phyloP scores from a whole-genome alignment of 2,888 invertebrate genomes.

The Platerodrilus igneus region DNA sequence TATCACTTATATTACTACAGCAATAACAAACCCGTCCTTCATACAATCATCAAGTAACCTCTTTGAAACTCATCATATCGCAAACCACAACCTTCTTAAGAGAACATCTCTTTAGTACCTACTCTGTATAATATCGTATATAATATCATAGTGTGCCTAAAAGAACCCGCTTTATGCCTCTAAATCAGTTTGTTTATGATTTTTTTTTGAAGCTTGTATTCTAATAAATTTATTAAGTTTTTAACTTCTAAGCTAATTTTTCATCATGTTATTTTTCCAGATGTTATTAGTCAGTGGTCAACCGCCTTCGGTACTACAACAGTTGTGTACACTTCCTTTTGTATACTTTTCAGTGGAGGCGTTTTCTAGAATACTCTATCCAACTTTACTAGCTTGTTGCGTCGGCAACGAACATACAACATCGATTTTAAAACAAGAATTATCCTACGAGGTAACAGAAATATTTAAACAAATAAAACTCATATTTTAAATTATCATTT shows the following conservation, averaged over 20 bases:
- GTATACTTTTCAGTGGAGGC: constrained; percentile 76
- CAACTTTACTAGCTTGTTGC: constrained; percentile 72
- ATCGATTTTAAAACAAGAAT: constrained; percentile 70
- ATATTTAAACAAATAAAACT: not conserved
- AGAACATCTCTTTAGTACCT: no score
- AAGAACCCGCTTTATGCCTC: no score
- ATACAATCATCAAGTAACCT: no score
- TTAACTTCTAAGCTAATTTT: constrained; percentile 25
- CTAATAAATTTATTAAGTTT: constrained; percentile 1
- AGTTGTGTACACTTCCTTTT: constrained; percentile 78
- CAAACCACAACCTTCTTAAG: no score
- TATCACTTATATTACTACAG: no score
- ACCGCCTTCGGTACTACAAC: constrained; percentile 75
- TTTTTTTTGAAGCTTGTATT: constrained; percentile 4
- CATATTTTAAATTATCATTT: constrained; percentile 31
- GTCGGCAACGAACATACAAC: constrained; percentile 63
- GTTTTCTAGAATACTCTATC: constrained; percentile 69
- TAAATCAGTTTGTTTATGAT: not conserved
- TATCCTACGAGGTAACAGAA: constrained; percentile 56
- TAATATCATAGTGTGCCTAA: no score
- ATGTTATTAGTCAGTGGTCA: constrained; percentile 69
- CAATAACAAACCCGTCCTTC: no score
- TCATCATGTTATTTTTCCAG: no score
- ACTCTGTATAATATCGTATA: no score
- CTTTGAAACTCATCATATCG: no score